A percentile compares a stretch with the other conserved stretches of the same genome.
These are phyloP conservation scores for Eilema sororculum DNA, from an alignment of 2,888 invertebrate genomes.

Conservation along the genomic window DNA sequence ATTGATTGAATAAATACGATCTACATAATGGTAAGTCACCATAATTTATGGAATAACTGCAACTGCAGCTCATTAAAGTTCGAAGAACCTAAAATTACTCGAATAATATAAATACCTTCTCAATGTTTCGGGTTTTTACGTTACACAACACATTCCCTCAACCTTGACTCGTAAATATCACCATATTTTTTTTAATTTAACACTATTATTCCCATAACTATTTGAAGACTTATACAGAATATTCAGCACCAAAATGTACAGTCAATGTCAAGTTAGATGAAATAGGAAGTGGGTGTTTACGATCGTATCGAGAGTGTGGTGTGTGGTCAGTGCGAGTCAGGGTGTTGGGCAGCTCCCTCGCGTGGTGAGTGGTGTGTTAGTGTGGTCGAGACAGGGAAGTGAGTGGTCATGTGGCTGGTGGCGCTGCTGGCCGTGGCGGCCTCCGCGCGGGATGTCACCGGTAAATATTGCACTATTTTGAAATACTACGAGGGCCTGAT, in stretches of 20 bases:
- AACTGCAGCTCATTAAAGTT: background rate
- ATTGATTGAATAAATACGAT: background rate
- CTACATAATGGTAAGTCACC: background rate
- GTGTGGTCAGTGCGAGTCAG: background rate
- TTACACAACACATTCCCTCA: background rate
- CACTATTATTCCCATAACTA: background rate
- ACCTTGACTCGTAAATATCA: background rate
- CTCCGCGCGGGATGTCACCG: slow-evolving; percentile 34
- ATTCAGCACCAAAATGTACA: background rate
- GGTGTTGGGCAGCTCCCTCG: slow-evolving; percentile 3
- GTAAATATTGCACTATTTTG: slow-evolving; percentile 20
- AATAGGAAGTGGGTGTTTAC: slow-evolving; percentile 1
- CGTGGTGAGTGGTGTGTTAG: slow-evolving; percentile 7
- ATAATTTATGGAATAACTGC: background rate
- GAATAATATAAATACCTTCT: too few relatives aligned
- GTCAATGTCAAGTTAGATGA: slow-evolving; percentile 14
- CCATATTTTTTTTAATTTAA: background rate
- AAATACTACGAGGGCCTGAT: background rate
- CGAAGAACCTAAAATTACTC: background rate
- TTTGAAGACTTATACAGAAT: background rate
- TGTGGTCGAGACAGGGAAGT: slow-evolving; percentile 11
- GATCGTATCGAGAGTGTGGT: background rate
- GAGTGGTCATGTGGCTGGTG: slow-evolving; percentile 28
- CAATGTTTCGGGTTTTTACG: too few relatives aligned
- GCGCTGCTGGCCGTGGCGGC: slow-evolving; percentile 21